Evolutionary conservation across 2,797 vertebrate species (phyloP), one percentile per base, ranked within the genome.

Genomic region (Bradypodion pumilum): DNA sequence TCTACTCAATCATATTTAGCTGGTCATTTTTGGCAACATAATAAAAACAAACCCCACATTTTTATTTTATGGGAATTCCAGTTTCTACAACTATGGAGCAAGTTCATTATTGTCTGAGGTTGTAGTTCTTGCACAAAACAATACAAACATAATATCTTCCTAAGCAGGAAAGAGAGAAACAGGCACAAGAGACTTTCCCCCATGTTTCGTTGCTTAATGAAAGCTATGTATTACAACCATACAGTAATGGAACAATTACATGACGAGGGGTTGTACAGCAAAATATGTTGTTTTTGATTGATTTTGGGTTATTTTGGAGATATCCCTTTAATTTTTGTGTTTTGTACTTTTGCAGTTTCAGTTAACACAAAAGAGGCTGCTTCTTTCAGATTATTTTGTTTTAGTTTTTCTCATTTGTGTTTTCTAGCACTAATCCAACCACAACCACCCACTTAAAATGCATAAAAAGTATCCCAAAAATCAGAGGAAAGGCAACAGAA

Each of bases 41-140:
- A 44, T 49, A 56, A 49, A 52, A 78, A 3, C 7, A 77, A 70
- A 59, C 81, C 9, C 29, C 4, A 4, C 25, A 19, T 15, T 56
- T 82, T 83, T n/a, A 80, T 60, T 82, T 78, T 62, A 80, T 62
- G 25, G 21, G 25, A 74, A 82, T 62, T 52, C 62, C 52, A 35
- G 4, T 66, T 32, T 15, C 21, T 37, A 10, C 46, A 78, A 56
- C 2, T 23, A 19, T 52, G 35, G 6, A 44, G 52, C 29, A 52
- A 56, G 27, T 63, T 32, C 9, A 25, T 29, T 42, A 66, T 23
- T 12, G 74, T 42, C 25, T 42, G 65, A 25, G 19, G 37, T 23
- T 69, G 21, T 12, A 4, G 60, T 44, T 40, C 0, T 83, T 68
- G 32, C 7, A 21, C 40, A 59, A 32, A 72, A 70, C 79, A 80